Evolutionary conservation across 1,140 invertebrate species (phyloP).

Genomic region (Penaeus chinensis): DNA sequence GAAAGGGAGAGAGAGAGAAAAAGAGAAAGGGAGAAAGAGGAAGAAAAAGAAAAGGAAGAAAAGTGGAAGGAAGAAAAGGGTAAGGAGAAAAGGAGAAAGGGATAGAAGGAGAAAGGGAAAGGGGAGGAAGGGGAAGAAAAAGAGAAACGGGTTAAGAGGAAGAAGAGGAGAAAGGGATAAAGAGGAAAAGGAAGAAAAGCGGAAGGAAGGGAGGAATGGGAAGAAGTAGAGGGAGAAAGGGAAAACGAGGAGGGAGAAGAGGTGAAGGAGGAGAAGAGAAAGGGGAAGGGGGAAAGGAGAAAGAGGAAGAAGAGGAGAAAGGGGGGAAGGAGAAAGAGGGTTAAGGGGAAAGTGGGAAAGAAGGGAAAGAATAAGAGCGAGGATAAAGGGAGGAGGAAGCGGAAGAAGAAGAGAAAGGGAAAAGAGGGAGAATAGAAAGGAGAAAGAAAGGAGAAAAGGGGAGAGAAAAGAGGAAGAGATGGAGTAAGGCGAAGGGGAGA

Average conservation of each 20-base stretch:
- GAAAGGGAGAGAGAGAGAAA: not conserved
- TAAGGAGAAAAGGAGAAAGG: not conserved
- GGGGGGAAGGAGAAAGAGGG: not conserved
- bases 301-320: too few relatives aligned
- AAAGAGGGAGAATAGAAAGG: not conserved
- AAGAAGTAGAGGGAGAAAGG: too few relatives aligned
- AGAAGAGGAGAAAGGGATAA: too few relatives aligned
- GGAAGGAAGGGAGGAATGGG: too few relatives aligned
- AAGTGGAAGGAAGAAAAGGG: too few relatives aligned
- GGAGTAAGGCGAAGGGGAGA: not conserved
- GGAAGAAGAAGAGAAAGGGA: not conserved
- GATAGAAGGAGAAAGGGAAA: not conserved
- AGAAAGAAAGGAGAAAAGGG: not conserved
- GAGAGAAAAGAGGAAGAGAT: not conserved
- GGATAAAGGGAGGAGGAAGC: not conserved
- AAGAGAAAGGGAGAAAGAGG: too few relatives aligned
- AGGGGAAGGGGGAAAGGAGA: not conserved
- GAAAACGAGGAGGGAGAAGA: too few relatives aligned
- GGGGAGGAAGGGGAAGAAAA: not conserved
- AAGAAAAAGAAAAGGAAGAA: too few relatives aligned
- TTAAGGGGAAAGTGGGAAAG: accelerated
- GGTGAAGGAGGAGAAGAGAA: not conserved
- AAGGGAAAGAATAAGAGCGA: not conserved
- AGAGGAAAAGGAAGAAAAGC: too few relatives aligned
- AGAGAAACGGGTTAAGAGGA: not conserved